A percentile compares a stretch with the other conserved stretches of the same genome.
These are phyloP conservation scores for Elysia crispata DNA, from an alignment of 2,888 invertebrate genomes.

Conservation along the genomic window DNA sequence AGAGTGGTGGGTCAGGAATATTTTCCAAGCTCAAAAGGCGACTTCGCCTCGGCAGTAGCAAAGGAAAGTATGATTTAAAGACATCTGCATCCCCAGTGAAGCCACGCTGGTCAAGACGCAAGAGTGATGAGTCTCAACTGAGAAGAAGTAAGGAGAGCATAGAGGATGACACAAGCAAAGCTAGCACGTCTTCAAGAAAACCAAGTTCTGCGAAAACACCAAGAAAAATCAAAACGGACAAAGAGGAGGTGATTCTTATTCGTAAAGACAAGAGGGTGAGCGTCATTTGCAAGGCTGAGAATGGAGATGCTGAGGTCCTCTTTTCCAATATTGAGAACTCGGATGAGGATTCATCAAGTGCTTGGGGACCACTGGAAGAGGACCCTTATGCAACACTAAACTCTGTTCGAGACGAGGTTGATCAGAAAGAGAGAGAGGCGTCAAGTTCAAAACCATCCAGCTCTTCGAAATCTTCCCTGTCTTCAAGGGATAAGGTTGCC, in stretches of 20 bases:
- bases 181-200: conserved; percentile 38
- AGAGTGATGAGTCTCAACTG: conserved; percentile 40
- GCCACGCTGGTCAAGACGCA: conserved; percentile 16
- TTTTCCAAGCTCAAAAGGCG: conserved; percentile 55
- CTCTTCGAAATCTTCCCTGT: background rate
- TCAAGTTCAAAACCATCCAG: background rate
- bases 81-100: conserved; percentile 29
- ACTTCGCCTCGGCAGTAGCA: conserved; percentile 54
- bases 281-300: conserved; percentile 49
- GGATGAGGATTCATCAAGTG: conserved; percentile 46
- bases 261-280: conserved; percentile 52
- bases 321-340: conserved; percentile 50
- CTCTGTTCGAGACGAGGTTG: conserved; percentile 30
- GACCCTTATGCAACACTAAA: conserved; percentile 47
- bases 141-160: conserved; percentile 18
- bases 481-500: background rate
- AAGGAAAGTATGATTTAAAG: conserved; percentile 55
- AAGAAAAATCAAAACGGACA: conserved; percentile 49
- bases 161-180: conserved; percentile 6
- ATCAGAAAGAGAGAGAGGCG: background rate
- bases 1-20: conserved; percentile 52
- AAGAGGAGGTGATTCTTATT: conserved; percentile 56
- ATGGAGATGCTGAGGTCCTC: conserved; percentile 50
- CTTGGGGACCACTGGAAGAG: conserved; percentile 27
- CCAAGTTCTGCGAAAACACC: conserved; percentile 47